These are phyloP conservation scores for Rhyacophila evoluta DNA, from an alignment of 2,888 invertebrate species.

Conservation along the genomic window DNA sequence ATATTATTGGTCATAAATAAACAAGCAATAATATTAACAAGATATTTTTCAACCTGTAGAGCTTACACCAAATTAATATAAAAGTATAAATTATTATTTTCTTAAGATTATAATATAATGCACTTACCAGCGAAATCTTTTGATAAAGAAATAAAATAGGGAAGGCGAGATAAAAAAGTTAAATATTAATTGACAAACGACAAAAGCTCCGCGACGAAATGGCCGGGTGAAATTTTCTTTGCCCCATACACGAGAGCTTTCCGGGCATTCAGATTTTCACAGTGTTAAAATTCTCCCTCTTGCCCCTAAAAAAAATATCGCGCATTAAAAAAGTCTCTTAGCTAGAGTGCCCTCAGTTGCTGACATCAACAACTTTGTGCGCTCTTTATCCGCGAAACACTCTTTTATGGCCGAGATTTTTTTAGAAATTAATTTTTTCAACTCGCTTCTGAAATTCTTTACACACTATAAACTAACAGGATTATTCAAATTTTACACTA, in stretches of 20 bases:
- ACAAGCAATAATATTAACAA: no score
- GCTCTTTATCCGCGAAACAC: neutral
- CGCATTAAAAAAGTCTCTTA: constrained; percentile 17
- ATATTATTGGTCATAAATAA: no score
- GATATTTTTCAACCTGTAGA: no score
- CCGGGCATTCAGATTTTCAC: neutral
- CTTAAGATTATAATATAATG: no score
- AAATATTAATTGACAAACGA: neutral
- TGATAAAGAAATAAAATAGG: no score
- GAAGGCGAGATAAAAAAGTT: no score
- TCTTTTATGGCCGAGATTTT: neutral
- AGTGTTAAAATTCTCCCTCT: constrained; percentile 4
- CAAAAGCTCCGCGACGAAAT: neutral
- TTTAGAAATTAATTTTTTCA: neutral
- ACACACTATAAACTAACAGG: no score
- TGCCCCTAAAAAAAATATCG: constrained; percentile 1
- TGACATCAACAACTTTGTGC: constrained; percentile 1
- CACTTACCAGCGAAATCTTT: no score
- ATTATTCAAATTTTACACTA: no score
- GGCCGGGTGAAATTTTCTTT: neutral
- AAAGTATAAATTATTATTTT: no score
- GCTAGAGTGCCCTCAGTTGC: neutral
- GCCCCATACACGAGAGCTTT: neutral
- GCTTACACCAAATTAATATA: no score
- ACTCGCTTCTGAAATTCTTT: no score